Conservation (phyloP, 2,797 vertebrate species). For the Lates japonicus region DNA sequence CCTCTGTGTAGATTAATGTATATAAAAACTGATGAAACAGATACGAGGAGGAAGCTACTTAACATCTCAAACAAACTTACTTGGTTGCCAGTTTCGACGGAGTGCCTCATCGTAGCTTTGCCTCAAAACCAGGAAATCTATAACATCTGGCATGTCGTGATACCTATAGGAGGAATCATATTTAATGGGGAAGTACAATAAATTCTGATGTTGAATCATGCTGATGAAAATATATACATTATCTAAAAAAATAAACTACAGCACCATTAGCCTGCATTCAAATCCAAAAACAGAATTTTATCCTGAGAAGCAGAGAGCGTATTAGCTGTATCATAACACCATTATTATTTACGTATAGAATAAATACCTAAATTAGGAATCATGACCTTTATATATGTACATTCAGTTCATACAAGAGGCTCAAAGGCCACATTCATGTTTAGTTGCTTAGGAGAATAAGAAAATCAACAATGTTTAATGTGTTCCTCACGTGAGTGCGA, state of each 20-base stretch:
- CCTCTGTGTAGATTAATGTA: not conserved
- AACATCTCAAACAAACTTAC: slow-evolving; percentile 83
- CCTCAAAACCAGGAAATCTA: slow-evolving; percentile 96
- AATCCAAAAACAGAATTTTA: not conserved
- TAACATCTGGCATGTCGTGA: slow-evolving; percentile 99
- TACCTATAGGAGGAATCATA: slow-evolving; percentile 85
- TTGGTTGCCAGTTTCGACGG: slow-evolving; percentile 92
- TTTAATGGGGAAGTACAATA: not conserved
- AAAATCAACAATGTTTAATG: not conserved
- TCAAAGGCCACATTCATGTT: not conserved
- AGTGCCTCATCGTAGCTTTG: slow-evolving; percentile 96
- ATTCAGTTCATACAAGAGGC: not conserved
- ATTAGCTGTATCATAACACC: not conserved
- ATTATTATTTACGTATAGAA: not conserved
- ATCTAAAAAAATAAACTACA: not conserved
- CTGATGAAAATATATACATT: not conserved
- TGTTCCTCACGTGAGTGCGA: not conserved
- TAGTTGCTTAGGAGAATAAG: not conserved
- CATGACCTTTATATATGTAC: not conserved
- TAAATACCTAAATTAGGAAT: not conserved
- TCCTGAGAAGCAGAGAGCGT: not conserved
- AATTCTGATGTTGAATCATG: not conserved
- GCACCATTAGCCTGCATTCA: not conserved
- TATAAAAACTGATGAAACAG: not conserved
- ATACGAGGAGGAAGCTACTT: not conserved